Conservation (phyloP, 2,888 invertebrate genomes). For the Drepanosiphum platanoidis region DNA sequence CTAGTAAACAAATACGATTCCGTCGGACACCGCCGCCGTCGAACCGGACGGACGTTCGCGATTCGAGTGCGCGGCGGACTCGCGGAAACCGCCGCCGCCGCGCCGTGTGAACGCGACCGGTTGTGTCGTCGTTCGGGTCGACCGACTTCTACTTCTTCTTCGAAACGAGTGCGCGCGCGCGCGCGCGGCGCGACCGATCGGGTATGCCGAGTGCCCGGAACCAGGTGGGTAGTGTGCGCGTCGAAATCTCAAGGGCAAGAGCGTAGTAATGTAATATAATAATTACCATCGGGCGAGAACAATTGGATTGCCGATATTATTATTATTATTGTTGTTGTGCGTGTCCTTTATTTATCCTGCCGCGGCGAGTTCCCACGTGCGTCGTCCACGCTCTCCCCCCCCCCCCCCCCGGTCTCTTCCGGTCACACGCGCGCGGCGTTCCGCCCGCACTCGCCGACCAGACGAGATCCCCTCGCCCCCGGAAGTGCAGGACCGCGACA, state of each 20-base stretch:
- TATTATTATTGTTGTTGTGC: neutral
- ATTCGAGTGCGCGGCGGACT: conserved; percentile 10
- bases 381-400: neutral
- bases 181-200: too few relatives aligned
- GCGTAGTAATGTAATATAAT: neutral
- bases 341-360: too few relatives aligned
- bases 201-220: too few relatives aligned
- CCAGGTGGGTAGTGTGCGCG: conserved; percentile 44
- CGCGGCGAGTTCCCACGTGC: neutral
- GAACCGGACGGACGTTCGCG: neutral
- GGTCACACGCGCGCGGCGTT: neutral
- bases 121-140: conserved; percentile 7
- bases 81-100: neutral
- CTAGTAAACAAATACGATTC: too few relatives aligned
- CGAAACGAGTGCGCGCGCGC: too few relatives aligned
- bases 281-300: neutral
- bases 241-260: conserved; percentile 49
- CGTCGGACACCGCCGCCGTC: neutral
- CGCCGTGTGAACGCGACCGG: conserved; percentile 15
- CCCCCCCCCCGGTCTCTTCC: neutral
- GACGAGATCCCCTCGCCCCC: too few relatives aligned
- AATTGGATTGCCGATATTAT: neutral
- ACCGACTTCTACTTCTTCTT: conserved; percentile 4
- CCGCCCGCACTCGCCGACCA: neutral
- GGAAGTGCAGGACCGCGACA: too few relatives aligned